phyloP scores from a whole-genome alignment of 2,113 vertebrate genomes.

The Leucosticte australis region DNA sequence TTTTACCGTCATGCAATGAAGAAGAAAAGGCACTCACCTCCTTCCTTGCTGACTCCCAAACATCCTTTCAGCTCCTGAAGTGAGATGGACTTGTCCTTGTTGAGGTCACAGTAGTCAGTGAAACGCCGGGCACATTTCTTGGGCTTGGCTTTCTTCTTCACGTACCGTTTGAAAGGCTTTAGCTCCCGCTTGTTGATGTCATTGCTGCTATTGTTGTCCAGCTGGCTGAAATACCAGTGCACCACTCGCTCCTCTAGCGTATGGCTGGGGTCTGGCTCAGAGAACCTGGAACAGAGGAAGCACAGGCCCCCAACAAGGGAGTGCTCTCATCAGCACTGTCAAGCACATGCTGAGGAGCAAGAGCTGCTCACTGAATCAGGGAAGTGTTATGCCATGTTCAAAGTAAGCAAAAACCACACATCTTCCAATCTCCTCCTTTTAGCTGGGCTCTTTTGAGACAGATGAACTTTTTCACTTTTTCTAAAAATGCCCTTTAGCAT shows the following conservation, averaged over 20 bases:
- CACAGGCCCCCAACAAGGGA: not conserved
- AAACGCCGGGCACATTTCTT: slow-evolving; percentile 96
- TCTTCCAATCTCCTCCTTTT: not conserved
- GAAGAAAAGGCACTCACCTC: slow-evolving; percentile 68
- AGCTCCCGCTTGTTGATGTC: slow-evolving; percentile 96
- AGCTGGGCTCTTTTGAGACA: not conserved
- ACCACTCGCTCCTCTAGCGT: slow-evolving; percentile 95
- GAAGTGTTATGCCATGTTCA: accelerated
- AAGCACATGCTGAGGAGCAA: not conserved
- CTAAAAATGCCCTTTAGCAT: not conserved
- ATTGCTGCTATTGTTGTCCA: slow-evolving; percentile 92
- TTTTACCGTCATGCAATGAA: not conserved
- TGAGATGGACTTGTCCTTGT: slow-evolving; percentile 93
- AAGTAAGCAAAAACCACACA: not conserved
- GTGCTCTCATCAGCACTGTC: not conserved
- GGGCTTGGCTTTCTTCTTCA: slow-evolving; percentile 98
- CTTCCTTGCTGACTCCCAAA: slow-evolving; percentile 93
- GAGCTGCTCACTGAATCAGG: not conserved
- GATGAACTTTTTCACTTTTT: not conserved
- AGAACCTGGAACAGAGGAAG: slow-evolving; percentile 80
- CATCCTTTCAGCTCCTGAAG: slow-evolving; percentile 96
- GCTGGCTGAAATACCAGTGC: slow-evolving; percentile 96
- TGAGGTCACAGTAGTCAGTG: slow-evolving; percentile 96
- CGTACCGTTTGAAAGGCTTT: slow-evolving; percentile 94
- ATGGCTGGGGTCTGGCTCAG: slow-evolving; percentile 95